Conservation (phyloP, 2,797 vertebrate species). For the Enteromius treurensis region DNA sequence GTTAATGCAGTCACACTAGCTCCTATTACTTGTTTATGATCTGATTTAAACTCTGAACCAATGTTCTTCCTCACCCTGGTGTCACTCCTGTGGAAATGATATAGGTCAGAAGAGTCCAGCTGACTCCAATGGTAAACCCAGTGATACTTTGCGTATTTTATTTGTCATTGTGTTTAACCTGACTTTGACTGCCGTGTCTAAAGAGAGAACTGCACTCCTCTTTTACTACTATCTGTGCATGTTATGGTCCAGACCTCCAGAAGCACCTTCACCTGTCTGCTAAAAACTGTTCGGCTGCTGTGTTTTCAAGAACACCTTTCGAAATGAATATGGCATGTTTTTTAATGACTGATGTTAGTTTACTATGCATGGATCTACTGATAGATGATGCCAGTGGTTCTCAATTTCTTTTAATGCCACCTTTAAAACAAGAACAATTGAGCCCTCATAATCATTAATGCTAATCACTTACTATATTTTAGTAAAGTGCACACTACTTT, state of each 20-base stretch:
- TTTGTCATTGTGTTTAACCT: conserved; percentile 63
- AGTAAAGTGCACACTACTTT: background rate
- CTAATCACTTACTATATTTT: background rate
- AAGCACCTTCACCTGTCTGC: conserved; percentile 45
- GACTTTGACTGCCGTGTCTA: conserved; percentile 58
- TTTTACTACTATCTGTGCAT: conserved; percentile 56
- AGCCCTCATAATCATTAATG: background rate
- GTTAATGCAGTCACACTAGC: background rate
- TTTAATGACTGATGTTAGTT: conserved; percentile 43
- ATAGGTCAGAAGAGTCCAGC: conserved; percentile 78
- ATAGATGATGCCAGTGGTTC: conserved; percentile 40
- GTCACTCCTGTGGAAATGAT: conserved; percentile 70
- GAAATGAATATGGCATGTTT: conserved; percentile 56
- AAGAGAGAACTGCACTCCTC: conserved; percentile 36
- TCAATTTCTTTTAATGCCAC: conserved; percentile 7
- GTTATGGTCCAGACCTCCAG: conserved; percentile 48
- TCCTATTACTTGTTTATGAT: conserved; percentile 26
- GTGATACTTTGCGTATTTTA: conserved; percentile 62
- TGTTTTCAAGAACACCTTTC: conserved; percentile 36
- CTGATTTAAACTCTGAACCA: conserved; percentile 52
- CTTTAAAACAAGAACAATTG: background rate
- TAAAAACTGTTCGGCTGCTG: conserved; percentile 42
- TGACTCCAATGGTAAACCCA: conserved; percentile 81
- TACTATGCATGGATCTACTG: conserved; percentile 56
- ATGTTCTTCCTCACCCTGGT: conserved; percentile 65